A percentile compares a stretch with the other conserved stretches of the same genome.
Conservation (phyloP, 2,113 vertebrate species). For the Anarhynchus alexandrinus region DNA sequence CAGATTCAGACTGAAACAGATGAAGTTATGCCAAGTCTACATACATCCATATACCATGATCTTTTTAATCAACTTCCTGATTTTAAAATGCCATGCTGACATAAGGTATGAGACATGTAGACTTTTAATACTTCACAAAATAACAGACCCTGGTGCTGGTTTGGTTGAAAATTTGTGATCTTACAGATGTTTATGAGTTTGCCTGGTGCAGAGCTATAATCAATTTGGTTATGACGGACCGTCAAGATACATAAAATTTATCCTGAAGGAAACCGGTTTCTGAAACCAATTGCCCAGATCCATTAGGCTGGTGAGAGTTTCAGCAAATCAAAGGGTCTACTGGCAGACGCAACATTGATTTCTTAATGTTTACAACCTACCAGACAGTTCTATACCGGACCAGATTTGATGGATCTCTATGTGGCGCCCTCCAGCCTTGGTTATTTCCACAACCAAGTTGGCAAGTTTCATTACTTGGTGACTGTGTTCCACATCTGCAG, state of each 20-base stretch:
- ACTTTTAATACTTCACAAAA: conserved; percentile 42
- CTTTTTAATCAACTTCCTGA: conserved; percentile 67
- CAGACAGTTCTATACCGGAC: conserved; percentile 72
- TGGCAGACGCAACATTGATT: conserved; percentile 71
- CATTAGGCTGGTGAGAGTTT: conserved; percentile 69
- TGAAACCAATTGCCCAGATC: conserved; percentile 68
- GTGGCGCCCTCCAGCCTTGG: conserved; percentile 70
- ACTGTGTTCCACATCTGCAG: conserved; percentile 41
- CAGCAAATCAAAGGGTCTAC: conserved; percentile 63
- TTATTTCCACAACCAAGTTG: conserved; percentile 67
- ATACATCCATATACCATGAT: neutral
- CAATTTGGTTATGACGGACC: conserved; percentile 58
- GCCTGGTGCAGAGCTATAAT: conserved; percentile 56
- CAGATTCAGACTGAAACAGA: neutral
- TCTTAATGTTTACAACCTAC: conserved; percentile 66
- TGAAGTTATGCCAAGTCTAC: conserved; percentile 33
- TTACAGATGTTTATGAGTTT: conserved; percentile 63
- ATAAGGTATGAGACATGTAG: conserved; percentile 7
- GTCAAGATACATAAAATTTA: conserved; percentile 64
- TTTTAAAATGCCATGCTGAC: conserved; percentile 66
- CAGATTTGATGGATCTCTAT: conserved; percentile 69
- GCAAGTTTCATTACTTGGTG: conserved; percentile 52
- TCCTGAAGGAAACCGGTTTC: conserved; percentile 65
- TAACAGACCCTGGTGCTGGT: neutral
- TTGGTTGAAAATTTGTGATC: conserved; percentile 36